A percentile compares a stretch with the other conserved stretches of the same genome.
Evolutionary conservation across 2,888 invertebrate genomes (phyloP).

Genomic region (Anticlea derivata): DNA sequence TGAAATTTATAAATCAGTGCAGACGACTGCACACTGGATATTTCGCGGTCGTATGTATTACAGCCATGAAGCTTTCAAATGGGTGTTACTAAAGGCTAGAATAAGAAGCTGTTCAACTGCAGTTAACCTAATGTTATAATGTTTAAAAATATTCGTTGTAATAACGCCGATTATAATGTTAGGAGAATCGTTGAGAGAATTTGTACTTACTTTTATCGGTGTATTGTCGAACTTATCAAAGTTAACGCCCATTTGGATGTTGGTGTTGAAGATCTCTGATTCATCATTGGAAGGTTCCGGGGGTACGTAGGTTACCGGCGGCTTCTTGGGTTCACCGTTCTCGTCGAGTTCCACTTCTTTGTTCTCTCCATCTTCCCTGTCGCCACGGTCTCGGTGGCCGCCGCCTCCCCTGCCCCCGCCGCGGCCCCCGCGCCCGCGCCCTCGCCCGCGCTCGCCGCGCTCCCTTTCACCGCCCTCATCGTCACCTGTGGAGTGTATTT

Average conservation of each 20-base stretch:
- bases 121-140: no score
- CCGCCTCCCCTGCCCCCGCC: conserved; percentile 48
- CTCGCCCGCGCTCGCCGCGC: conserved; percentile 50
- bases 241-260: conserved; percentile 93
- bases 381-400: conserved; percentile 45
- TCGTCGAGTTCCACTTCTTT: conserved; percentile 50
- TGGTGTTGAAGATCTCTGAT: conserved; percentile 86
- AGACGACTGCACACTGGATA: no score
- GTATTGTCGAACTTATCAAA: conserved; percentile 96
- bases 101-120: no score
- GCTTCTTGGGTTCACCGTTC: conserved; percentile 66
- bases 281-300: conserved; percentile 89
- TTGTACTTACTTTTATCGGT: conserved; percentile 92
- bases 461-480: conserved; percentile 50
- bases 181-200: no score
- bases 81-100: no score
- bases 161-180: no score
- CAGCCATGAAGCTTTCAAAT: no score
- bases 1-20: no score
- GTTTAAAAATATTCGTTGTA: no score
- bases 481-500: conserved; percentile 24
- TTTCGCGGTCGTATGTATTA: no score
- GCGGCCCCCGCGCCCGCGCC: conserved; percentile 50
- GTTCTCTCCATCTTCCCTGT: conserved; percentile 44
- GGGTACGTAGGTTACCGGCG: conserved; percentile 86